Base-by-base conservation (phyloP, 1,140 invertebrate genomes). In the Drosophila varians region DNA sequence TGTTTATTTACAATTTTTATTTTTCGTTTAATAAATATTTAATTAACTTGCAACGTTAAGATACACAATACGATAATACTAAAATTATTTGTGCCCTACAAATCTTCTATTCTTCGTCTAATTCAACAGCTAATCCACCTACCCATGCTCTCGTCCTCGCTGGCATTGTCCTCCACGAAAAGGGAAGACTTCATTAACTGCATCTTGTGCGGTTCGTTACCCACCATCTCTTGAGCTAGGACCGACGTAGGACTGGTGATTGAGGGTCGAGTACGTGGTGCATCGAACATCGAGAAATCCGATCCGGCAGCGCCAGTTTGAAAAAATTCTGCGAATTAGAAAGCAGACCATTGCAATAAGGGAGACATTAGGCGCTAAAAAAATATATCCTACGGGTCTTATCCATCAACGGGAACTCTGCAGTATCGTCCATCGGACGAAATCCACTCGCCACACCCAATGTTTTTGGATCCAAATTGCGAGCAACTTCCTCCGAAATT, bases 111-210 rank as follows among this genome's bases (percentile, higher is more conserved):
- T n/a, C n/a, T n/a, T n/a, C n/a, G n/a, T n/a, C n/a, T 16, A 9
- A 4, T 18, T 54, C 11, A 56, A 56, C 14, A 28, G 18, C 26
- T 18, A 3, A 36, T n/a, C 9, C 7, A 43, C 26, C 18, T 28
- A 68, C 64, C 64, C 62, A 69, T 48, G 2, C 38, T 46, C 8
- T 76, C 72, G 26, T 84, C 77, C 4, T 76, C 74, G 65, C 72
- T 74, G 45, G 11, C 68, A 43, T 74, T 48, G 28, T 89, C 75
- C 0, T 83, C 86, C 1, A 66, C 49, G 25, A 91, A 91, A 7
- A 97, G 94, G 1, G 95, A 96, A 0, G 96, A 96, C 90, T 97
- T 97, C 96, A 97, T 97, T 4, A 96, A 91, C 80, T 97, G 96
- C 19, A 97, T 92, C 75, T 94, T 95, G 62, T 94, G 93, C 19